These are phyloP conservation scores for Palythoa heliodiscus DNA, from an alignment of 92 coral and sea anemone genomes.

Conservation along the genomic window DNA sequence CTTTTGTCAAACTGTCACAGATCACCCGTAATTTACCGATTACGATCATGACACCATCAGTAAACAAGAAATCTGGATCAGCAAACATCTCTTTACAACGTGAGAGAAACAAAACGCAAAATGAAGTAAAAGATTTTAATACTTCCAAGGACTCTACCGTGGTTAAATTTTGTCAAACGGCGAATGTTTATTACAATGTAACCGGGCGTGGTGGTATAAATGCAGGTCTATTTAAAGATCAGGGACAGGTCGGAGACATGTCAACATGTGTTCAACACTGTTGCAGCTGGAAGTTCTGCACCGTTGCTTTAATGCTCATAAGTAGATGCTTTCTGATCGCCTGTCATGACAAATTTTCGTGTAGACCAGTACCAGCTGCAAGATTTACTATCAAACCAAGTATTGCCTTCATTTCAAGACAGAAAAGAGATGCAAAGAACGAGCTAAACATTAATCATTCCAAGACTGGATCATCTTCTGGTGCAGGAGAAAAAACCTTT, in stretches of 20 bases:
- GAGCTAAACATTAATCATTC: background rate
- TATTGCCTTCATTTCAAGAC: conserved; percentile 70
- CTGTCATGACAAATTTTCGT: conserved; percentile 69
- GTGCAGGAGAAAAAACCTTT: background rate
- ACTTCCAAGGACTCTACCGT: too few relatives aligned
- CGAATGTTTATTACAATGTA: conserved; percentile 45
- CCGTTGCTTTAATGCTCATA: conserved; percentile 86
- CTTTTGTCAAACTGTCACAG: too few relatives aligned
- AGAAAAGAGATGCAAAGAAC: conserved; percentile 53
- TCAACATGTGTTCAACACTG: conserved; percentile 83
- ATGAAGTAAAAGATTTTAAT: too few relatives aligned
- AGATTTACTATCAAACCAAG: conserved; percentile 76
- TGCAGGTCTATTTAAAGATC: conserved; percentile 84
- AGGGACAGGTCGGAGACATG: conserved; percentile 83
- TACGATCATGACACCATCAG: too few relatives aligned
- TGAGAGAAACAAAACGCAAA: too few relatives aligned
- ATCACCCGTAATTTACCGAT: too few relatives aligned
- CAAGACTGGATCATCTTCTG: background rate
- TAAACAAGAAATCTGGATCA: too few relatives aligned
- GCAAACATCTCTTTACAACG: too few relatives aligned
- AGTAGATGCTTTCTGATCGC: conserved; percentile 84
- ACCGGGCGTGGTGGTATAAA: conserved; percentile 85
- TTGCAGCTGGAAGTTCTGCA: conserved; percentile 92
- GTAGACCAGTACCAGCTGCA: conserved; percentile 75
- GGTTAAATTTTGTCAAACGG: too few relatives aligned